phyloP scores from a whole-genome alignment of 2,797 vertebrate species.

The Cryptoprocta ferox region DNA sequence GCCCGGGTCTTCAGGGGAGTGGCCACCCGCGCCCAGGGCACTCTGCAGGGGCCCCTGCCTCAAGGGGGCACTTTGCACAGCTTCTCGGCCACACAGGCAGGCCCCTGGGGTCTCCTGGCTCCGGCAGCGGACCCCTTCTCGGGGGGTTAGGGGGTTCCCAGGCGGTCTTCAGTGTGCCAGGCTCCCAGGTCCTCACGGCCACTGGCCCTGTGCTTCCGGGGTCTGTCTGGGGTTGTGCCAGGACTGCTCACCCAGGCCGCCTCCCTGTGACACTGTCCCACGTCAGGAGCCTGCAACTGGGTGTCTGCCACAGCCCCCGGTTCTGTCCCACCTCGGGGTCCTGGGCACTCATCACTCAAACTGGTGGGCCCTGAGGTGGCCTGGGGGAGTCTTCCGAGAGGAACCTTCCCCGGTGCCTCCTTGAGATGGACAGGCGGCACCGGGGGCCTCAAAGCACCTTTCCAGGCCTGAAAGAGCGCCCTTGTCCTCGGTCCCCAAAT shows the following conservation, averaged over 20 bases:
- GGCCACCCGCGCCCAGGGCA: rapidly evolving
- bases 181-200: background rate
- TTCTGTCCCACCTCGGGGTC: background rate
- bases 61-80: background rate
- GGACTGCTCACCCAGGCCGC: background rate
- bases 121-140: background rate
- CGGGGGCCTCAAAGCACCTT: background rate
- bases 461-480: background rate
- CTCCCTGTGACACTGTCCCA: too few species aligned
- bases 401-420: background rate
- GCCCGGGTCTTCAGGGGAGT: background rate
- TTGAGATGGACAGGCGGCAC: background rate
- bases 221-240: background rate
- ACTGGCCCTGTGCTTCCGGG: background rate
- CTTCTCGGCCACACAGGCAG: background rate
- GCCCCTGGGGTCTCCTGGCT: background rate
- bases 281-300: background rate
- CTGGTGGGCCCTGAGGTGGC: background rate
- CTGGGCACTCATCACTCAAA: rapidly evolving
- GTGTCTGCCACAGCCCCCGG: background rate
- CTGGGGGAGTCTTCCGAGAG: too few species aligned
- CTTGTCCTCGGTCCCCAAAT: background rate
- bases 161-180: background rate
- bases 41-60: background rate
- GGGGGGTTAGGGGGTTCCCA: background rate